Percentiles rank a stretch among this genome's conserved stretches.
Evolutionary conservation across 2,888 invertebrate species (phyloP).

Genomic region (Lithophane ornitopus): DNA sequence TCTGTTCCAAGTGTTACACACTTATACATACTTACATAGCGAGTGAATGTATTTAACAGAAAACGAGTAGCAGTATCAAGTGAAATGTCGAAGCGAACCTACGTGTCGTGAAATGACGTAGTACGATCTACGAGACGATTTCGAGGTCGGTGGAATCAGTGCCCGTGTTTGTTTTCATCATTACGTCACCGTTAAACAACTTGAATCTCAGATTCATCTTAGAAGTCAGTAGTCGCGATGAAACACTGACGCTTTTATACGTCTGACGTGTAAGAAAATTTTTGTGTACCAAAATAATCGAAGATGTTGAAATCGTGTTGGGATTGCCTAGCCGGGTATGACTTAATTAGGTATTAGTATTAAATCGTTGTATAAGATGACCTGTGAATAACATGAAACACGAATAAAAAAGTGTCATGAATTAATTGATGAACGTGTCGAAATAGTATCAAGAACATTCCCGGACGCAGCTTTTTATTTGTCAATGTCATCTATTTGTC

Average conservation of each 20-base stretch:
- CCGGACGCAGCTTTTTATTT: conserved; percentile 60
- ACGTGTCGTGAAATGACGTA: conserved; percentile 73
- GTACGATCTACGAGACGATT: conserved; percentile 67
- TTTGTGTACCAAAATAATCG: conserved; percentile 66
- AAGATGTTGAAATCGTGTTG: conserved; percentile 87
- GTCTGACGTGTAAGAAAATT: conserved; percentile 68
- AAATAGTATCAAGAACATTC: conserved; percentile 43
- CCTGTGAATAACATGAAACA: conserved; percentile 2
- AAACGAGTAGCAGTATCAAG: conserved; percentile 68
- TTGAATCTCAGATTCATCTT: conserved; percentile 71
- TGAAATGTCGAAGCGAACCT: conserved; percentile 74
- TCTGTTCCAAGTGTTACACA: conserved; percentile 48
- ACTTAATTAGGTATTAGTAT: conserved; percentile 66
- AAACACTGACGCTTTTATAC: conserved; percentile 67
- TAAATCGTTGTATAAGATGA: conserved; percentile 21
- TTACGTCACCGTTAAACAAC: conserved; percentile 83
- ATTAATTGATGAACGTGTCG: conserved; percentile 36
- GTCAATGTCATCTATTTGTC: conserved; percentile 58
- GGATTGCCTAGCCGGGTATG: conserved; percentile 86
- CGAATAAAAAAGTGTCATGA: conserved; percentile 18
- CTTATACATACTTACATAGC: conserved; percentile 26
- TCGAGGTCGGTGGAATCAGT: conserved; percentile 77
- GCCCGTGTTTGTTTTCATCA: conserved; percentile 83
- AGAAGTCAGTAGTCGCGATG: conserved; percentile 68
- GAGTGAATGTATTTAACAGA: conserved; percentile 52